Percentiles rank a stretch among this genome's conserved stretches.
phyloP scores from a whole-genome alignment of 2,797 vertebrate genomes.

The Natrix natrix region DNA sequence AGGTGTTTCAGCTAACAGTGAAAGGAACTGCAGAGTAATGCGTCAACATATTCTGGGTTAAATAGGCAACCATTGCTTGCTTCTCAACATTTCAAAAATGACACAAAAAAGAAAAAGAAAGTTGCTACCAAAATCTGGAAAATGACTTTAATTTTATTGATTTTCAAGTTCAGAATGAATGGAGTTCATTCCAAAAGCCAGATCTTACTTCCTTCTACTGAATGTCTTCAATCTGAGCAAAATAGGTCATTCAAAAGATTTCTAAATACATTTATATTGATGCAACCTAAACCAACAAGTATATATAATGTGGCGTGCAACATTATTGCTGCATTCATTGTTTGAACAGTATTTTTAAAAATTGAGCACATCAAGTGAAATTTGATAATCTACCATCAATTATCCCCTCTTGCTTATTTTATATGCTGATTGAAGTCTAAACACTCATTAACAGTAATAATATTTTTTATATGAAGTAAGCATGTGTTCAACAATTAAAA shows the following conservation, averaged over 20 bases:
- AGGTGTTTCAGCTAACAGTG: neutral
- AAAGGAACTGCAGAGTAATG: neutral
- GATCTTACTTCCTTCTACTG: neutral
- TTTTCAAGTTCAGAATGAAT: constrained; percentile 2
- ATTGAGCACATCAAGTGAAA: neutral
- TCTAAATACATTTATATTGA: neutral
- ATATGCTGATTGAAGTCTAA: constrained; percentile 3
- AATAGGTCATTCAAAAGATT: neutral
- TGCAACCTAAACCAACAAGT: neutral
- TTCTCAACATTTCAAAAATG: neutral
- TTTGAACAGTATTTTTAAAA: neutral
- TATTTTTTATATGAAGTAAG: constrained; percentile 15
- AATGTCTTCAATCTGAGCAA: neutral
- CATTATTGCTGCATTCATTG: neutral
- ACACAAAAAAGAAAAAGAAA: neutral
- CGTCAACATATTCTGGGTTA: neutral
- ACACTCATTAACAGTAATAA: constrained; percentile 7
- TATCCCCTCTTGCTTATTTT: constrained; percentile 8
- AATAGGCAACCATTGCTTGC: neutral
- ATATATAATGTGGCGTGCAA: neutral
- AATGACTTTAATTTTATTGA: neutral
- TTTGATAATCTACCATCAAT: neutral
- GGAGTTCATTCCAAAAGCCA: neutral
- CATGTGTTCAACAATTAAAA: neutral
- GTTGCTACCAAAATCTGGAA: neutral